Evolutionary conservation across 2,888 invertebrate genomes (phyloP).

Genomic region (Caenorhabditis japonica): DNA sequence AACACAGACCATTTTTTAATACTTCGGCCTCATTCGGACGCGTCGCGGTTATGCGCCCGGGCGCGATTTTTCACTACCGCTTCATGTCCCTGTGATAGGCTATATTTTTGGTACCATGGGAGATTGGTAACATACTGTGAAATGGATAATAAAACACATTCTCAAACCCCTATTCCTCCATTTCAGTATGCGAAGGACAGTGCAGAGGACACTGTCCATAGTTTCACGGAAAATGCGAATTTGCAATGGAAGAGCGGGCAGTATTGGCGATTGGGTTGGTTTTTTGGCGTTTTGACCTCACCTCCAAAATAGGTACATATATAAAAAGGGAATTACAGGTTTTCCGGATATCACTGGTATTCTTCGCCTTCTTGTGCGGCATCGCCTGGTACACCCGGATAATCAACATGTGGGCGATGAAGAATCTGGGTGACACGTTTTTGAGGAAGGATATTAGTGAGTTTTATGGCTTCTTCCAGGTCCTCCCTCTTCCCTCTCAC

Average conservation of each 20-base stretch:
- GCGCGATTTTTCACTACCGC: too few relatives aligned
- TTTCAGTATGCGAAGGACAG: conserved; percentile 29
- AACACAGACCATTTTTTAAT: too few relatives aligned
- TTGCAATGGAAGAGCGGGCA: conserved; percentile 38
- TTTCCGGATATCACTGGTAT: conserved; percentile 62
- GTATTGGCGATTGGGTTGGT: conserved; percentile 48
- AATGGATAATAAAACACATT: too few relatives aligned
- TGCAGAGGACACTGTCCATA: conserved; percentile 33
- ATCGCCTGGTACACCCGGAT: conserved; percentile 70
- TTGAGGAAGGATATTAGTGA: conserved; percentile 69
- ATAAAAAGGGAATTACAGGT: conserved; percentile 21
- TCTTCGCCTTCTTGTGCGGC: conserved; percentile 63
- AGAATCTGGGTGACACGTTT: conserved; percentile 75
- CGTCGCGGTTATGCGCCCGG: too few relatives aligned
- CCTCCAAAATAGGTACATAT: too few relatives aligned
- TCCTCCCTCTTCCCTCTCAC: too few relatives aligned
- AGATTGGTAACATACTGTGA: too few relatives aligned
- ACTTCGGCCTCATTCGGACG: too few relatives aligned
- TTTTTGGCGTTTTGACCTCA: not conserved
- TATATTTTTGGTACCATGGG: too few relatives aligned
- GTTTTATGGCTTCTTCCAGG: not conserved
- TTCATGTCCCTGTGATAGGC: too few relatives aligned
- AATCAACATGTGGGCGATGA: conserved; percentile 76
- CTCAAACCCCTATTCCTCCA: too few relatives aligned
- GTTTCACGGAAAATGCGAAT: conserved; percentile 34